Base-by-base conservation (phyloP, 2,888 invertebrate species). In the Drosophila mettleri region DNA sequence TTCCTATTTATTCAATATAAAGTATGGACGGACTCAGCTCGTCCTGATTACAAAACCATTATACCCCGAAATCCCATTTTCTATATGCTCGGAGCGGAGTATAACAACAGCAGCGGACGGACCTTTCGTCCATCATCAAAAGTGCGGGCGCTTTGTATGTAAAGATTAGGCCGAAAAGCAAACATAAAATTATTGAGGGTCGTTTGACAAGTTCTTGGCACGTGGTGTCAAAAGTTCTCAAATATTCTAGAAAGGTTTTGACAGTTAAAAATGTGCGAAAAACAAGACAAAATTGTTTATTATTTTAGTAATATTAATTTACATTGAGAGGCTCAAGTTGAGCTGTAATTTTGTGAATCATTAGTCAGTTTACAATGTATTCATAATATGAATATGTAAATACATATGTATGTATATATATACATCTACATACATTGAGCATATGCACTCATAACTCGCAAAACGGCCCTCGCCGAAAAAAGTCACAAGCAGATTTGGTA, bases 151-250 rank as follows among this genome's bases (percentile, higher is more conserved):
- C 62, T 58, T 70, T 64, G 24, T 65, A 31, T 70, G 60, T 57
- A 76, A 54, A 71, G 76, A 74, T 76, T 65, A 76, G 60, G 9
- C 41, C 46, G 43, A 48, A 71, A 55, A 54, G 27, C 38, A 55
- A 59, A 51, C 33, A 43, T 45, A 38, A 14, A 58, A 29, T 41
- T 9, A n/a, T 6, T 51, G 72, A 67, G 67, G 57, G 62, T 16
- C 6, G 51, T 8, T 49, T 24, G 1, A 41, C 7, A 27, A 41
- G 20, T 16, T 29, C 9, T 33, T 46, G 27, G 12, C 31, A 38
- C 31, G 16, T 55, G 33, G 33, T 24, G 4, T 20, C 8, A n/a
- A 41, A n/a, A 6, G 24, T 36, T 34, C 36, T 34, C 34, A 12
- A 51, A 5, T 14, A 36, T 27, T 16, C 51, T 14, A 12, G 7